Evolutionary conservation across 2,888 invertebrate species (phyloP).

Genomic region (Suillia variegata): DNA sequence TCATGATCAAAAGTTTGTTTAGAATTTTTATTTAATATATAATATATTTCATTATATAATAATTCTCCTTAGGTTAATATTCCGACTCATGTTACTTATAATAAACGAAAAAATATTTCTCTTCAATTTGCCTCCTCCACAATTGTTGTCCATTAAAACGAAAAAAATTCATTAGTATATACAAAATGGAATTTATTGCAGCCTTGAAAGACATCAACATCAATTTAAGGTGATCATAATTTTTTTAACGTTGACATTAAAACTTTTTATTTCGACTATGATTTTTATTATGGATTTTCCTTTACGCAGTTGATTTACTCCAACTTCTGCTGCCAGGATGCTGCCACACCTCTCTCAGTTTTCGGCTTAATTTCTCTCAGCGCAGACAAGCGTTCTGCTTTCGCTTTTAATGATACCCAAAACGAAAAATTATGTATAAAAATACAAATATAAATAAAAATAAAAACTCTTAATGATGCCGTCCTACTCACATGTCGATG

Average conservation of each 20-base stretch:
- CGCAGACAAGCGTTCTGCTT: not conserved
- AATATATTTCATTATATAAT: too few relatives aligned
- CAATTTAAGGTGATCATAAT: slow-evolving; percentile 17
- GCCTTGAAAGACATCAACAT: not conserved
- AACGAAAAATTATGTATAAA: too few relatives aligned
- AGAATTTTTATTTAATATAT: too few relatives aligned
- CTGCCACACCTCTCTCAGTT: not conserved
- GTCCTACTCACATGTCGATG: not conserved
- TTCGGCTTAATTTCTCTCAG: not conserved
- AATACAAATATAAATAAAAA: not conserved
- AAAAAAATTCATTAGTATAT: not conserved
- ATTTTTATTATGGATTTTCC: not conserved
- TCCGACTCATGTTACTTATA: too few relatives aligned
- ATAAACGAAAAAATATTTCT: too few relatives aligned
- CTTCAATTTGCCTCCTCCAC: too few relatives aligned
- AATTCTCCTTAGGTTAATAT: too few relatives aligned
- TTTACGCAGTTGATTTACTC: not conserved
- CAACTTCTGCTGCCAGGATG: not conserved
- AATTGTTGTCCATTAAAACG: too few relatives aligned
- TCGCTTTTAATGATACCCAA: not conserved
- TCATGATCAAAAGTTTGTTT: too few relatives aligned
- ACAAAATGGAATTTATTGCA: slow-evolving; percentile 1
- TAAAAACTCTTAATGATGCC: slow-evolving; percentile 9
- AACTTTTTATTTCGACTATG: slow-evolving; percentile 11
- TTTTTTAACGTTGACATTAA: slow-evolving; percentile 13